These are phyloP conservation scores for Laterallus jamaicensis DNA, from an alignment of 2,113 vertebrate genomes.

Conservation along the genomic window DNA sequence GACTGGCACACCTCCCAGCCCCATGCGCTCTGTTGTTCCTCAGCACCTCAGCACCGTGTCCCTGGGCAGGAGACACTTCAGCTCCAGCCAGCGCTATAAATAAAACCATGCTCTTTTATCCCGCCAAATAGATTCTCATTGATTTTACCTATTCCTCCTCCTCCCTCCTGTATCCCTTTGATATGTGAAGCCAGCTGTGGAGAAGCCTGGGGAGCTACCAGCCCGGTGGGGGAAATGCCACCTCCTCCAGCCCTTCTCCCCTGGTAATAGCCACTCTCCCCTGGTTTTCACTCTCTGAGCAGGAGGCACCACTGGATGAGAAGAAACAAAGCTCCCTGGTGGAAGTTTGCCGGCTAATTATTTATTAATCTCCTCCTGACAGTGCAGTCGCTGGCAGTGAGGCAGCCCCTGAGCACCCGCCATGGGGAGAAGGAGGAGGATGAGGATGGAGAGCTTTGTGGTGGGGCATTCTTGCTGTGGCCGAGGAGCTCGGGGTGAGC, in stretches of 20 bases:
- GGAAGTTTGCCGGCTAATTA: conserved; percentile 39
- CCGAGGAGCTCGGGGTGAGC: not conserved
- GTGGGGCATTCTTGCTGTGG: not conserved
- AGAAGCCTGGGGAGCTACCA: not conserved
- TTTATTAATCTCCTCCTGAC: conserved; percentile 42
- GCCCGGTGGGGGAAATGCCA: not conserved
- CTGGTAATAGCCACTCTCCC: not conserved
- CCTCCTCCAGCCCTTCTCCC: not conserved
- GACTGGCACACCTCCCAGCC: not conserved
- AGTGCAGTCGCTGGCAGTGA: not conserved
- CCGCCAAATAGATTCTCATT: conserved; percentile 41
- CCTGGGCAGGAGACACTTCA: conserved; percentile 21
- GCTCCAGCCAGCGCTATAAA: conserved; percentile 48
- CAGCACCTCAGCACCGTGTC: not conserved
- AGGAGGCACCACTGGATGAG: not conserved
- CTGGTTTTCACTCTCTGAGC: not conserved
- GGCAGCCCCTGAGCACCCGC: not conserved
- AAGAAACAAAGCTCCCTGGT: not conserved
- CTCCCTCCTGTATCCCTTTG: not conserved
- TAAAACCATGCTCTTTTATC: conserved; percentile 13
- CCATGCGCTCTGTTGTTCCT: not conserved
- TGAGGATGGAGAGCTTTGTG: not conserved
- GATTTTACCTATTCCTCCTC: conserved; percentile 56
- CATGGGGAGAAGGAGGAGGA: not conserved
- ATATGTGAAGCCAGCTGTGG: conserved; percentile 23